Conservation (phyloP, 1,140 invertebrate species). For the Solenopsis invicta region DNA sequence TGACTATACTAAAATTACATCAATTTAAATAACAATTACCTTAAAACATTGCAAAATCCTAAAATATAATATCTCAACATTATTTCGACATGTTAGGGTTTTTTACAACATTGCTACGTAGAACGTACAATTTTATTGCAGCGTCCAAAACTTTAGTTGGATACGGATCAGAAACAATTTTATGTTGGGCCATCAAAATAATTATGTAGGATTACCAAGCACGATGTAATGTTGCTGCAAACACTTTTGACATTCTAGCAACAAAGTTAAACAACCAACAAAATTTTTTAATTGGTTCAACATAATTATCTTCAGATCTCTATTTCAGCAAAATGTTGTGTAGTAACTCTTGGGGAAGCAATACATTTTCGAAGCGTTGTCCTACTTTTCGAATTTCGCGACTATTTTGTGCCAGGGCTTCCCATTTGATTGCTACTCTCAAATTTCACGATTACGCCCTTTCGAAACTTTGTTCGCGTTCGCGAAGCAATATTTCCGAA, state of each 20-base stretch:
- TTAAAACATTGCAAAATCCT: not conserved
- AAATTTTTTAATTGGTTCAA: too few relatives aligned
- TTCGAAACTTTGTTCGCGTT: not conserved
- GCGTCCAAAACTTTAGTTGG: too few relatives aligned
- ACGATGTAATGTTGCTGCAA: too few relatives aligned
- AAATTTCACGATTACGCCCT: not conserved
- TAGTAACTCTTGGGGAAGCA: not conserved
- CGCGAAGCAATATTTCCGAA: slow-evolving; percentile 16
- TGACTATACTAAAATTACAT: not conserved
- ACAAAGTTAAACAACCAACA: too few relatives aligned
- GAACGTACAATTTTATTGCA: too few relatives aligned
- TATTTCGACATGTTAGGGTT: not conserved
- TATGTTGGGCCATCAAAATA: too few relatives aligned
- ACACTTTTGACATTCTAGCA: too few relatives aligned
- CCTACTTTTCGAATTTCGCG: not conserved
- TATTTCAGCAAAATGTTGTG: too few relatives aligned
- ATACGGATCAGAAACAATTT: too few relatives aligned
- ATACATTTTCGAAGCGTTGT: not conserved
- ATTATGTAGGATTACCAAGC: too few relatives aligned
- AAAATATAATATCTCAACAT: not conserved
- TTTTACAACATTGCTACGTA: not conserved
- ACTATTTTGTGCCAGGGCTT: not conserved
- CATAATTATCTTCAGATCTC: too few relatives aligned
- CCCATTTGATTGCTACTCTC: not conserved
- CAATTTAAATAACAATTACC: not conserved